Evolutionary conservation across 1,140 invertebrate genomes (phyloP), one percentile per base, ranked within the genome.

Genomic region (Ceratitis capitata): DNA sequence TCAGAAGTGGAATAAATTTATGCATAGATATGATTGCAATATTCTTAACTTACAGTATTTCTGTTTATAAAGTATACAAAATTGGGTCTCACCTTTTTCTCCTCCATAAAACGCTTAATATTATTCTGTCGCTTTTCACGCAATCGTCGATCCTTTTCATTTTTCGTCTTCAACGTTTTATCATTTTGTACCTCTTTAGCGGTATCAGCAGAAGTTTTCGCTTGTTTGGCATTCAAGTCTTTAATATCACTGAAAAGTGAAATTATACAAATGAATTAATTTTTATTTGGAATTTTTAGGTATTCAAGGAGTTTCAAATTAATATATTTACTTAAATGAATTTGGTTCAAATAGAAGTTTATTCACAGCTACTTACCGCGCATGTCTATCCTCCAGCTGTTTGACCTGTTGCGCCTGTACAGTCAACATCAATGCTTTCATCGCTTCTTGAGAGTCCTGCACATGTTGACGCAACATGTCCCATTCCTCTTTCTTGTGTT

Each of bases 81-180:
- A n/a, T n/a, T n/a, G n/a, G 26, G 4, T 39, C 87, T 87, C 85
- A 95, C 94, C 93, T 97, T 99, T 82, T 98, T 94, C 92, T 99
- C 98, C 88, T 99, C 99, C 93, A 99, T 96, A 90, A 99, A 99
- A 89, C 98, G 98, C 92, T 99, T 99, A 23, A 98, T 98, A 92
- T 99, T 99, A 90, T 99, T 99, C 89, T 99, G 98, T 89, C 99
- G 99, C 89, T 99, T 97, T 92, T 99, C 99, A 86, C 98, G 94
- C 26, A 98, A 92, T 47, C 96, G 94, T 86, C 98, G 94, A 89
- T 99, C 99, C 89, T 98, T 97, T 89, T 99, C 99, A 29, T 98
- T 97, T 89, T 99, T 98, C 64, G 98, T 99, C 92, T 98, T 97
- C 35, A 99, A 93, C 0, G 97, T 98, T 92, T 99, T 99, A 91